Evolutionary conservation across 2,888 invertebrate species (phyloP).

Genomic region (Luperina testacea): DNA sequence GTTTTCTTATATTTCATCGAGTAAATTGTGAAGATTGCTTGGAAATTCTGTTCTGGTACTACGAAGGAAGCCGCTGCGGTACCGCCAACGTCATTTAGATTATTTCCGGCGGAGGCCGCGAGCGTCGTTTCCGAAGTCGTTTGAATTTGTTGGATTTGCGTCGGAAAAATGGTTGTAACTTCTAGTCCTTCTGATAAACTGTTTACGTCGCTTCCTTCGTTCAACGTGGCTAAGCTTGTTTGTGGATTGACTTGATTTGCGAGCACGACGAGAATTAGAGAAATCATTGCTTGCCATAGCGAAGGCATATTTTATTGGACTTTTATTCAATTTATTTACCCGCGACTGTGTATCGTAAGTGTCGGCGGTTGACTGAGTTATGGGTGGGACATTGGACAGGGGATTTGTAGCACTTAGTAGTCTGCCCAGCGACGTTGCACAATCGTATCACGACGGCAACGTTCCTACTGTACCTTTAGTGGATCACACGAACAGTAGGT

Average conservation of each 20-base stretch:
- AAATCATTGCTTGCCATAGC: conserved; percentile 77
- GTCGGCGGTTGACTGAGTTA: conserved; percentile 73
- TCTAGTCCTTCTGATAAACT: conserved; percentile 67
- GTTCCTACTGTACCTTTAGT: conserved; percentile 79
- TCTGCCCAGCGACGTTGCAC: conserved; percentile 86
- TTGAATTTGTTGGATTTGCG: conserved; percentile 81
- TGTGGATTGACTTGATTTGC: conserved; percentile 75
- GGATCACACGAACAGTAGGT: conserved; percentile 79
- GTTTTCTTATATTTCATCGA: conserved; percentile 73
- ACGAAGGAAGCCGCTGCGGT: conserved; percentile 68
- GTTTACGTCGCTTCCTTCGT: conserved; percentile 73
- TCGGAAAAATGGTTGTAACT: conserved; percentile 74
- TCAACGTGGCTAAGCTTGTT: conserved; percentile 69
- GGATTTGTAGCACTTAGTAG: conserved; percentile 90
- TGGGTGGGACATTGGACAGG: conserved; percentile 76
- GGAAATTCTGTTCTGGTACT: conserved; percentile 81
- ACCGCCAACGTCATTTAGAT: conserved; percentile 81
- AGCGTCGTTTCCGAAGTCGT: conserved; percentile 83
- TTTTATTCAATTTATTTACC: conserved; percentile 58
- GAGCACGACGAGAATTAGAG: conserved; percentile 76
- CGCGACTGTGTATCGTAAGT: conserved; percentile 70
- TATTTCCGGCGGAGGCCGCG: conserved; percentile 84
- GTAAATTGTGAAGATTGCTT: conserved; percentile 83
- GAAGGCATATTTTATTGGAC: conserved; percentile 67
- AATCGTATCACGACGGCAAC: conserved; percentile 80